These are phyloP conservation scores for Pteromalus puparum DNA, from an alignment of 1,140 invertebrate genomes.

Conservation along the genomic window DNA sequence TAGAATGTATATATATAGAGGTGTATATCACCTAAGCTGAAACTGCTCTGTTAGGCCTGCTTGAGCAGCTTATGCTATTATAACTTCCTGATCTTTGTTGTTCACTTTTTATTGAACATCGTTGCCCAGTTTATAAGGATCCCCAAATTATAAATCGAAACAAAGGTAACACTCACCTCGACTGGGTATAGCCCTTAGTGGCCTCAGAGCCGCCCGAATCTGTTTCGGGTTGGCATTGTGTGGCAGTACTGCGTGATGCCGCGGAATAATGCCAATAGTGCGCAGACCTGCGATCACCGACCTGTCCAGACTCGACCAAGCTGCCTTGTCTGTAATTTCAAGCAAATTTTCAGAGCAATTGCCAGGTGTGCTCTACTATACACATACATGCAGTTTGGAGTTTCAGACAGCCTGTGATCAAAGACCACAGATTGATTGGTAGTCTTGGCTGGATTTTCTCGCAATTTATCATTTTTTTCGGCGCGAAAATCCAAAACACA, in stretches of 20 bases:
- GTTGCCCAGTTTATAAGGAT: too few relatives aligned
- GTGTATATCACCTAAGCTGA: too few relatives aligned
- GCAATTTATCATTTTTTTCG: neutral
- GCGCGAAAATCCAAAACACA: neutral
- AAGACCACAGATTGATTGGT: neutral
- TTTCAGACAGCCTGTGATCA: neutral
- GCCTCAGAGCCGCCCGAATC: conserved; percentile 65
- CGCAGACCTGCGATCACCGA: conserved; percentile 66
- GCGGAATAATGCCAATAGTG: conserved; percentile 70
- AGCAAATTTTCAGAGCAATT: neutral
- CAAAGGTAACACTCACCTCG: conserved; percentile 62
- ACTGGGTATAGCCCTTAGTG: conserved; percentile 66
- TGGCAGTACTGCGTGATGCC: conserved; percentile 69
- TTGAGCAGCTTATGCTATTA: too few relatives aligned
- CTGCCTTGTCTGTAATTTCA: conserved; percentile 67
- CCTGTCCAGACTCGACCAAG: conserved; percentile 69
- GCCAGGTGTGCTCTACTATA: neutral
- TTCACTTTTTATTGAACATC: too few relatives aligned
- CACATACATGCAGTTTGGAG: neutral
- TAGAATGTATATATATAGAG: too few relatives aligned
- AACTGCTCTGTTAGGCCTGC: too few relatives aligned
- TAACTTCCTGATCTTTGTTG: too few relatives aligned
- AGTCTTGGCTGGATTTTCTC: neutral
- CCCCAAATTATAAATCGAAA: neutral
- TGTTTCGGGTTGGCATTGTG: conserved; percentile 61